Percentiles rank a stretch among this genome's conserved stretches.
Evolutionary conservation across 2,797 vertebrate species (phyloP).

Genomic region (Pseudopleuronectes americanus): DNA sequence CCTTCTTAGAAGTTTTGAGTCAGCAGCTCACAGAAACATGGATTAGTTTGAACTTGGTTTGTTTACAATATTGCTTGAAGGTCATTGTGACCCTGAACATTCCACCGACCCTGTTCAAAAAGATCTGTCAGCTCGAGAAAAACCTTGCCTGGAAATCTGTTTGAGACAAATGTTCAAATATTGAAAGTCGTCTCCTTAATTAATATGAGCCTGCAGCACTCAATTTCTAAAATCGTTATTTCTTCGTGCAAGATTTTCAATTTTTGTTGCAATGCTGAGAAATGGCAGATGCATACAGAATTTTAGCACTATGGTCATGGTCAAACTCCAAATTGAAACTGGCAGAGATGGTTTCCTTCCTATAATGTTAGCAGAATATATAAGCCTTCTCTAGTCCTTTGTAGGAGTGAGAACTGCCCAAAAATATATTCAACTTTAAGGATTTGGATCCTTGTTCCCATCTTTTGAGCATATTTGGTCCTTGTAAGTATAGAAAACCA

Average conservation of each 20-base stretch:
- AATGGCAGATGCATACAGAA: neutral
- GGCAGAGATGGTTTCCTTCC: no score
- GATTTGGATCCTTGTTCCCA: slow-evolving; percentile 8
- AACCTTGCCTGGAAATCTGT: no score
- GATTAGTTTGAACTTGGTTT: no score
- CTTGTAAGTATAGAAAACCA: slow-evolving; percentile 26
- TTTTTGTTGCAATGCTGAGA: slow-evolving; percentile 1
- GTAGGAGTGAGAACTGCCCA: neutral
- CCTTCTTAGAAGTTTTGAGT: no score
- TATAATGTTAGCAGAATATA: no score
- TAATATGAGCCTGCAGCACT: neutral
- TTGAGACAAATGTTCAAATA: neutral
- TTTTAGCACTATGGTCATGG: no score
- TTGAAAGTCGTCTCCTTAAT: neutral
- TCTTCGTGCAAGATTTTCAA: neutral
- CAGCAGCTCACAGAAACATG: no score
- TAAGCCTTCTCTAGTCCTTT: no score
- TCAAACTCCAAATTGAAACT: no score
- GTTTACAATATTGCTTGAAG: no score
- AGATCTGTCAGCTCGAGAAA: no score
- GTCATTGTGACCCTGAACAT: neutral
- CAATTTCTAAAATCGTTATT: slow-evolving; percentile 11
- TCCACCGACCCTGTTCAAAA: neutral
- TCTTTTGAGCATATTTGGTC: slow-evolving; percentile 20
- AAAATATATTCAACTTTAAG: slow-evolving; percentile 7